Conservation (phyloP, 2,888 invertebrate genomes). For the Caenorhabditis sinica region DNA sequence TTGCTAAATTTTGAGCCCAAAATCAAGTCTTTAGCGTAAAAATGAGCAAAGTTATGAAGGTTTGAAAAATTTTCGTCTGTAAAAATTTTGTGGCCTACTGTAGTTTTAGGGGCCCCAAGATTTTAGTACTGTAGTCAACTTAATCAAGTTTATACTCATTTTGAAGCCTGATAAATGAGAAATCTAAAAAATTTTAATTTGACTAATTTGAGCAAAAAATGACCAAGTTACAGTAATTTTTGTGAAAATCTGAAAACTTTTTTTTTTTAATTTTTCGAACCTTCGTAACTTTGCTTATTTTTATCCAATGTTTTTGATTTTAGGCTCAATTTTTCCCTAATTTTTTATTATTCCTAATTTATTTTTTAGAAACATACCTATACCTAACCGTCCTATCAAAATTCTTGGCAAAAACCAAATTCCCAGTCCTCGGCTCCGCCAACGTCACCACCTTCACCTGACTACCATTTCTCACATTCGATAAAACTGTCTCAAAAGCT, state of each 20-base stretch:
- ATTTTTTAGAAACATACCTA: slow-evolving; percentile 37
- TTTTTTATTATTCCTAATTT: neutral
- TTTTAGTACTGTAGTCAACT: too few relatives aligned
- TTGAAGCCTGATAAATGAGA: too few relatives aligned
- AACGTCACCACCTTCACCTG: slow-evolving; percentile 53
- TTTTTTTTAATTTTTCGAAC: neutral
- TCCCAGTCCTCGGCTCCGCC: slow-evolving; percentile 59
- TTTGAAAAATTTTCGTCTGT: neutral
- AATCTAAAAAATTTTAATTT: too few relatives aligned
- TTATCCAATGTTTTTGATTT: neutral
- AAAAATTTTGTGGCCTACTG: too few relatives aligned
- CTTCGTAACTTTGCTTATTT: neutral
- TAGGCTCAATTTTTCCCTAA: neutral
- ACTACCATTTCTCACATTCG: slow-evolving; percentile 1
- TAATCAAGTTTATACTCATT: too few relatives aligned
- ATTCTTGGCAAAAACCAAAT: slow-evolving; percentile 51
- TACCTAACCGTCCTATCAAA: slow-evolving; percentile 49
- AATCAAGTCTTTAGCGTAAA: neutral
- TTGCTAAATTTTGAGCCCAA: neutral
- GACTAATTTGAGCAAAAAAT: too few relatives aligned
- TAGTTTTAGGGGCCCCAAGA: too few relatives aligned
- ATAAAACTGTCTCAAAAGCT: slow-evolving; percentile 37
- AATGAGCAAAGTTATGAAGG: neutral
- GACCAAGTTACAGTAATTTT: neutral
- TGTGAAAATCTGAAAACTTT: neutral